A percentile compares a stretch with the other conserved stretches of the same genome.
phyloP scores from a whole-genome alignment of 1,140 invertebrate species.

The Temnothorax curvispinosus region DNA sequence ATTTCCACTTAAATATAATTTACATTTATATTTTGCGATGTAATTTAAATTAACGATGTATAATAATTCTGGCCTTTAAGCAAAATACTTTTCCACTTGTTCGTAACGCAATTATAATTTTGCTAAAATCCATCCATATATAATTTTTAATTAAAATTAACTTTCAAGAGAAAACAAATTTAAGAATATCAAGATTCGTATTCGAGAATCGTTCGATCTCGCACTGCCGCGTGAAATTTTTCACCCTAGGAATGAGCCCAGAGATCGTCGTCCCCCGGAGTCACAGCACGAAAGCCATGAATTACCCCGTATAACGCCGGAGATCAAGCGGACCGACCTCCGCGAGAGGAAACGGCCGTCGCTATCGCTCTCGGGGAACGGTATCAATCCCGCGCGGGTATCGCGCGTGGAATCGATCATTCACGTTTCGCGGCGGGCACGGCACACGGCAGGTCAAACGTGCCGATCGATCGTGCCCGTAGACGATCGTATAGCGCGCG shows the following conservation, averaged over 20 bases:
- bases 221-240: constrained; percentile 2
- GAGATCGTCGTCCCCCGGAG: constrained; percentile 31
- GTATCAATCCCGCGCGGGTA: constrained; percentile 70
- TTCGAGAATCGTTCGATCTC: neutral
- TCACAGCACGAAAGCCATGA: constrained; percentile 40
- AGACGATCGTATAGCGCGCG: constrained; percentile 67
- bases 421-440: constrained; percentile 64
- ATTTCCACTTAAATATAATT: neutral
- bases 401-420: constrained; percentile 75
- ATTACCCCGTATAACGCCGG: constrained; percentile 34
- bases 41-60: neutral
- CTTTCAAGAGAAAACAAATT: neutral
- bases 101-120: neutral
- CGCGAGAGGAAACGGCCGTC: constrained; percentile 12
- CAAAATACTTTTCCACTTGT: neutral
- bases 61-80: neutral
- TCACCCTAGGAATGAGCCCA: neutral
- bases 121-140: neutral
- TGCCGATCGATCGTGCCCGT: constrained; percentile 67
- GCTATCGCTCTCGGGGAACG: constrained; percentile 63
- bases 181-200: neutral
- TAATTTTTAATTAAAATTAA: neutral
- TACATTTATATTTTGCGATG: neutral
- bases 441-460: constrained; percentile 21
- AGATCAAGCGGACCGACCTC: constrained; percentile 52